phyloP scores from a whole-genome alignment of 1,140 invertebrate species.

The Drosophila bipectinata region DNA sequence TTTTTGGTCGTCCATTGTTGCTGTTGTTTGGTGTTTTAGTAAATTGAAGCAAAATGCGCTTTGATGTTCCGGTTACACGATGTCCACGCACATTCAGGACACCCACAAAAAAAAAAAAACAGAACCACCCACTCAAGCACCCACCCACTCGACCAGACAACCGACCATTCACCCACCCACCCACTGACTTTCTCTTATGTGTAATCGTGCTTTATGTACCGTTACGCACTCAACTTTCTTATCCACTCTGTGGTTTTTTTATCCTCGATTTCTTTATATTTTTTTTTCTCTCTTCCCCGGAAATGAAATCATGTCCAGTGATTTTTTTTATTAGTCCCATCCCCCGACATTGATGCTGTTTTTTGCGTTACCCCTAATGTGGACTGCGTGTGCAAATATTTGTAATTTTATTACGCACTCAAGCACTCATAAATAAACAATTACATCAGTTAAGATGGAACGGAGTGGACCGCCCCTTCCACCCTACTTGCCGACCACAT shows the following conservation, averaged over 20 bases:
- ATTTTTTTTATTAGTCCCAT: conserved; percentile 65
- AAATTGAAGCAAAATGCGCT: conserved; percentile 82
- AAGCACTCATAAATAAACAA: conserved; percentile 82
- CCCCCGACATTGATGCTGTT: not conserved
- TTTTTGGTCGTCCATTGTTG: conserved; percentile 12
- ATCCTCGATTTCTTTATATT: conserved; percentile 1
- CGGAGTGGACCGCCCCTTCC: not conserved
- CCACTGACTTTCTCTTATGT: conserved; percentile 16
- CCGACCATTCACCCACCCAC: not conserved
- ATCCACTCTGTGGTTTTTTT: conserved; percentile 39
- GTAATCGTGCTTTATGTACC: conserved; percentile 83
- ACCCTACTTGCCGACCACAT: conserved; percentile 29
- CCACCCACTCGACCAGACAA: not conserved
- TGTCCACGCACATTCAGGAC: conserved; percentile 7
- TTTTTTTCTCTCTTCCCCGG: conserved; percentile 28
- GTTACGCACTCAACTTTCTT: conserved; percentile 74
- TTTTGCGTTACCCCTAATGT: conserved; percentile 15
- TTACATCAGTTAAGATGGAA: conserved; percentile 49
- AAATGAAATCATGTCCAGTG: conserved; percentile 70
- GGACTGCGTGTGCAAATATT: conserved; percentile 76
- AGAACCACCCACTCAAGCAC: not conserved
- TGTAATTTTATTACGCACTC: conserved; percentile 83
- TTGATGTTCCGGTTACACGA: conserved; percentile 75
- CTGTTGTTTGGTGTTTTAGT: conserved; percentile 76
- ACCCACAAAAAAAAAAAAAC: not conserved